Percentiles rank a stretch among this genome's conserved stretches.
These are phyloP conservation scores for Scophthalmus maximus DNA, from an alignment of 2,113 vertebrate species.

Conservation along the genomic window DNA sequence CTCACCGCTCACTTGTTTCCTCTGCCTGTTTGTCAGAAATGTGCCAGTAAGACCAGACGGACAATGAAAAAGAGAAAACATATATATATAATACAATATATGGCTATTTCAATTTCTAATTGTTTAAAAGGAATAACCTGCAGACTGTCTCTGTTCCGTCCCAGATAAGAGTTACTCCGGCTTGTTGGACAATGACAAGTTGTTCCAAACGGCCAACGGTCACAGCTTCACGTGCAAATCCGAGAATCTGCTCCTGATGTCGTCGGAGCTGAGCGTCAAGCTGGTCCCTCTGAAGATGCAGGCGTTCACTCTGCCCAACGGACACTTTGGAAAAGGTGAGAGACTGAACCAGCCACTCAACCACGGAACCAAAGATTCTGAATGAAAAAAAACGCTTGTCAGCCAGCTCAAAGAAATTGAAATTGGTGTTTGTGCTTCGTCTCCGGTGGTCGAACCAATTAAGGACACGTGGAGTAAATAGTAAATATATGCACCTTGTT, in stretches of 20 bases:
- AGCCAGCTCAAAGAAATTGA: too few species aligned
- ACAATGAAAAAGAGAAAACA: neutral
- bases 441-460: too few species aligned
- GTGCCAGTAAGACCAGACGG: slow-evolving; percentile 65
- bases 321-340: slow-evolving; percentile 86
- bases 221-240: slow-evolving; percentile 87
- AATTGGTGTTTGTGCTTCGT: too few species aligned
- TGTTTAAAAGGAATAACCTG: too few species aligned
- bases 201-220: slow-evolving; percentile 81
- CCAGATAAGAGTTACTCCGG: slow-evolving; percentile 69
- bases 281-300: slow-evolving; percentile 86
- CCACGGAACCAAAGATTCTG: too few species aligned
- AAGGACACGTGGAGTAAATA: too few species aligned
- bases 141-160: too few species aligned
- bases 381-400: too few species aligned
- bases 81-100: too few species aligned
- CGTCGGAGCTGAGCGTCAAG: slow-evolving; percentile 79
- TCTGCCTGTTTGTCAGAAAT: slow-evolving; percentile 66
- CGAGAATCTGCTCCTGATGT: slow-evolving; percentile 72
- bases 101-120: too few species aligned
- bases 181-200: slow-evolving; percentile 48
- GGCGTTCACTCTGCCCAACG: slow-evolving; percentile 82
- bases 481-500: too few species aligned
- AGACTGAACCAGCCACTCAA: too few species aligned
- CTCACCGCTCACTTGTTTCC: slow-evolving; percentile 73